These are phyloP conservation scores for Nesoenas mayeri DNA, from an alignment of 2,113 vertebrate species.

Conservation along the genomic window DNA sequence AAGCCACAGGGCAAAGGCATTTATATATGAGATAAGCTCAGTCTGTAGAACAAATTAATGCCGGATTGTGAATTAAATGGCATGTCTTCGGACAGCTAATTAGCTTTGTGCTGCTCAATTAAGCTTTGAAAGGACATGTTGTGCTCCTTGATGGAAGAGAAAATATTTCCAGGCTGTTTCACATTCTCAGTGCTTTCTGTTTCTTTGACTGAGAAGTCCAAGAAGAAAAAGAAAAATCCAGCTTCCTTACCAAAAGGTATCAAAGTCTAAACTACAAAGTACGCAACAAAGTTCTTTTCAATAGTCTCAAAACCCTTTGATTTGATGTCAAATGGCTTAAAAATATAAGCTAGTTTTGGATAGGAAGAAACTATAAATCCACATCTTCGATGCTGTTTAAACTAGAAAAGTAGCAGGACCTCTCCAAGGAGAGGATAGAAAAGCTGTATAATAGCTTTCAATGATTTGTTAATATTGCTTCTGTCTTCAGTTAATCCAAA, in stretches of 20 bases:
- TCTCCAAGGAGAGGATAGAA: background rate
- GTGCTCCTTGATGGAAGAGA: slow-evolving; percentile 76
- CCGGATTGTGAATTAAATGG: slow-evolving; percentile 81
- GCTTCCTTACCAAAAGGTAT: background rate
- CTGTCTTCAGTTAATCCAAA: background rate
- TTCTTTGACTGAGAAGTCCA: slow-evolving; percentile 41
- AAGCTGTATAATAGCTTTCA: background rate
- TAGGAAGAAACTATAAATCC: background rate
- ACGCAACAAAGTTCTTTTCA: slow-evolving; percentile 50
- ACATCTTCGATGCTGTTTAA: background rate
- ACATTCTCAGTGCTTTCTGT: slow-evolving; percentile 53
- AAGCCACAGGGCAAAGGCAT: slow-evolving; percentile 78
- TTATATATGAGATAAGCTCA: slow-evolving; percentile 78
- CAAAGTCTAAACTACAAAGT: slow-evolving; percentile 42
- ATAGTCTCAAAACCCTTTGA: background rate
- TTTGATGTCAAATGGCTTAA: slow-evolving; percentile 38
- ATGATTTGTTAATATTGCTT: background rate
- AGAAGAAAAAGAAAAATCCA: slow-evolving; percentile 42
- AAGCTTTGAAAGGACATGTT: slow-evolving; percentile 79
- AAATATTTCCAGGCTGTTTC: slow-evolving; percentile 73
- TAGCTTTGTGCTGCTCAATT: slow-evolving; percentile 83
- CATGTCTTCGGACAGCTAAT: slow-evolving; percentile 80
- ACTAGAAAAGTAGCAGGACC: background rate
- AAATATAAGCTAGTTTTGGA: background rate
- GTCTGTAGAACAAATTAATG: slow-evolving; percentile 81